Evolutionary conservation across 2,888 invertebrate genomes (phyloP).

Genomic region (Perizoma affinitatum): DNA sequence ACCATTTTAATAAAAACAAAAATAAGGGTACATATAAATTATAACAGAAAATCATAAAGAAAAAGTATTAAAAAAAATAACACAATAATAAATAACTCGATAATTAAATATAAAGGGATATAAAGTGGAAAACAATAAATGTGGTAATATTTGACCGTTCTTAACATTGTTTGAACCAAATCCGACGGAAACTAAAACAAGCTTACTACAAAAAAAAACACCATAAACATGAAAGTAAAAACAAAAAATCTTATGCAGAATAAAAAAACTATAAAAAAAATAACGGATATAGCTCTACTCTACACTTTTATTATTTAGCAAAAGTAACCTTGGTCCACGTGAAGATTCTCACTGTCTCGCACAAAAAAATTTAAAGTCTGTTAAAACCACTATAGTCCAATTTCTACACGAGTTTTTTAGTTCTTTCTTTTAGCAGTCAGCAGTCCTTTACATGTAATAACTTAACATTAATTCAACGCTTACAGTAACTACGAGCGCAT

Average conservation of each 20-base stretch:
- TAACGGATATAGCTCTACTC: conserved; percentile 34
- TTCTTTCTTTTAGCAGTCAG: conserved; percentile 61
- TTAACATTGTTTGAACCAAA: not conserved
- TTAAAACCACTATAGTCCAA: conserved; percentile 48
- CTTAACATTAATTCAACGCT: conserved; percentile 73
- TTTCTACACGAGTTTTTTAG: conserved; percentile 28
- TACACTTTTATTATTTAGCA: conserved; percentile 24
- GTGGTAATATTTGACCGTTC: not conserved
- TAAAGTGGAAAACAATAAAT: not conserved
- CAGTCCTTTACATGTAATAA: conserved; percentile 53
- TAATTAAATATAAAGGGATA: not conserved
- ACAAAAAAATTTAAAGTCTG: conserved; percentile 58
- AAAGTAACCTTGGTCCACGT: conserved; percentile 65
- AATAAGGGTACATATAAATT: not conserved
- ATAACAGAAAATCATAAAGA: conserved; percentile 19
- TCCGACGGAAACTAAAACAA: conserved; percentile 12
- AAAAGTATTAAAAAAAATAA: conserved; percentile 27
- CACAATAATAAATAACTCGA: conserved; percentile 19
- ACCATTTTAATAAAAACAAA: conserved; percentile 15
- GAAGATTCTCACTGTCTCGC: conserved; percentile 46
- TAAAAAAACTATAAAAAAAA: conserved; percentile 18
- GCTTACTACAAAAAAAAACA: not conserved
- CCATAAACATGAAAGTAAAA: conserved; percentile 21
- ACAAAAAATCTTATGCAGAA: conserved; percentile 7
- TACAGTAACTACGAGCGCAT: conserved; percentile 59